Conservation (phyloP, 2,797 vertebrate species). For the Astyanax mexicanus region DNA sequence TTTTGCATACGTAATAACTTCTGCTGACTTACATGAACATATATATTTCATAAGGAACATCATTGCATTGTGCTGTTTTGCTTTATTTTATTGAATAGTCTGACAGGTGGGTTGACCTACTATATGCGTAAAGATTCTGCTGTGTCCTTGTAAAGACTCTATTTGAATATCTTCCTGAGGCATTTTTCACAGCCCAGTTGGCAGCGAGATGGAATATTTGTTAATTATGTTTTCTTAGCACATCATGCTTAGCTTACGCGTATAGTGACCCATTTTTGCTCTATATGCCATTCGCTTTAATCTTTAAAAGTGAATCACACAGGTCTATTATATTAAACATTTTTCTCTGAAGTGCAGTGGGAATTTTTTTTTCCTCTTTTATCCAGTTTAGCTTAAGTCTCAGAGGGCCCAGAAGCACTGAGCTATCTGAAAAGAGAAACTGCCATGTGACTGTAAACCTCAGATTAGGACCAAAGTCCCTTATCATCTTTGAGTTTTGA, state of each 20-base stretch:
- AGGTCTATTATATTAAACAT: constrained; percentile 61
- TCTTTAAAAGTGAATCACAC: constrained; percentile 55
- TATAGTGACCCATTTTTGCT: constrained; percentile 58
- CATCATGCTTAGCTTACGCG: constrained; percentile 29
- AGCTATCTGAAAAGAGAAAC: constrained; percentile 36
- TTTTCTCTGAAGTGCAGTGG: constrained; percentile 50
- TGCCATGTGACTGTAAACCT: constrained; percentile 46
- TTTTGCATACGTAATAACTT: neutral
- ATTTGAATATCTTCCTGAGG: neutral
- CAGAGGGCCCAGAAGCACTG: constrained; percentile 55
- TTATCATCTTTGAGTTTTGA: neutral
- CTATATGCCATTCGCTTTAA: constrained; percentile 61
- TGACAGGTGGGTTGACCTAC: neutral
- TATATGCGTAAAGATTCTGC: neutral
- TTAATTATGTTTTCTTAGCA: constrained; percentile 70
- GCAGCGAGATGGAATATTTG: constrained; percentile 59
- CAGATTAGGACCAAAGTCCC: constrained; percentile 10
- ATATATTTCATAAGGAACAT: neutral
- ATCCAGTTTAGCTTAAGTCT: constrained; percentile 58
- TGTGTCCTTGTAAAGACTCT: neutral
- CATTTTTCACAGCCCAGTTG: constrained; percentile 51
- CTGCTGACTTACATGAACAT: neutral
- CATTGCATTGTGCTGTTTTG: neutral
- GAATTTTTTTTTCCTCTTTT: constrained; percentile 61
- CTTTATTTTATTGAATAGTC: neutral